A percentile compares a stretch with the other conserved stretches of the same genome.
These are phyloP conservation scores for Vireo altiloquus DNA, from an alignment of 2,113 vertebrate species.

Conservation along the genomic window DNA sequence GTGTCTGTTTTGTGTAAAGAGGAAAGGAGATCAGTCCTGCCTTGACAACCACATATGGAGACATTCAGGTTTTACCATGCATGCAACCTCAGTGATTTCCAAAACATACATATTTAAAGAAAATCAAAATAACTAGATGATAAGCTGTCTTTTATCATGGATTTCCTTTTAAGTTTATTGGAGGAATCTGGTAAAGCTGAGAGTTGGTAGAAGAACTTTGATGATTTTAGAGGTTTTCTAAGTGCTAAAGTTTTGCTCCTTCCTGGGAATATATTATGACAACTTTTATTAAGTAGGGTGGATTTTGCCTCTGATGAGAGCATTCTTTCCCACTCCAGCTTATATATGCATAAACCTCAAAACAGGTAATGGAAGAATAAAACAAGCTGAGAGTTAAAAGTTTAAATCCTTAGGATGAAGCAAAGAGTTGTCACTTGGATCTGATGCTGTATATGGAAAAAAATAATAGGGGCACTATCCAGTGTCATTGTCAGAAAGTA, in stretches of 20 bases:
- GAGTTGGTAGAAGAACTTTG: background rate
- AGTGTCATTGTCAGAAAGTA: background rate
- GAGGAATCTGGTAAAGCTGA: background rate
- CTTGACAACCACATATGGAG: conserved; percentile 18
- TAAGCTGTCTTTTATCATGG: background rate
- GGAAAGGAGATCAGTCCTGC: background rate
- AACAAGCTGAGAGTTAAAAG: background rate
- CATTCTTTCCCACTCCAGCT: background rate
- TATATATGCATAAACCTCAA: background rate
- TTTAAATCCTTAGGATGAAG: background rate
- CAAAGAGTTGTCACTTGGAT: background rate
- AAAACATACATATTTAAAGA: background rate
- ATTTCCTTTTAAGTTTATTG: background rate
- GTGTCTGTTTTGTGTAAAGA: background rate
- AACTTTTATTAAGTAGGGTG: background rate
- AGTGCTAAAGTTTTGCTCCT: background rate
- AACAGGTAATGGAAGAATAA: background rate
- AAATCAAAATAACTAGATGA: background rate
- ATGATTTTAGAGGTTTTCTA: background rate
- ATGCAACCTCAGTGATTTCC: background rate
- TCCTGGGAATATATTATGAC: background rate
- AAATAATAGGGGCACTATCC: background rate
- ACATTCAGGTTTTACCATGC: background rate
- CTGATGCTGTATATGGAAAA: background rate
- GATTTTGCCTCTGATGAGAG: background rate